Evolutionary conservation across 2,888 invertebrate genomes (phyloP), one percentile per base, ranked within the genome.

Genomic region (Emmelina monodactyla): DNA sequence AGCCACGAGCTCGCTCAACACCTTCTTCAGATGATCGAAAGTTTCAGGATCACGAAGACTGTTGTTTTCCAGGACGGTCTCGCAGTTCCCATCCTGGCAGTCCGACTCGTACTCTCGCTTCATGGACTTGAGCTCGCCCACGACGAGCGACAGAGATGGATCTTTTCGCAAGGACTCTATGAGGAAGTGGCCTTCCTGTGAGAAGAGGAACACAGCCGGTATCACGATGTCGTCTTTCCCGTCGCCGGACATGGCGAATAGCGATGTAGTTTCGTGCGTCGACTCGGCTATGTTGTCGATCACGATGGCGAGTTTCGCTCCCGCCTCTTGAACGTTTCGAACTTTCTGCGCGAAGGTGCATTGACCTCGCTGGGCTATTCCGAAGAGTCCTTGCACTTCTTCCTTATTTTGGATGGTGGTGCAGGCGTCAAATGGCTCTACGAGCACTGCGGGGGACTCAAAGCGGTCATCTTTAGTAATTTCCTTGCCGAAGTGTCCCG

Each of bases 181-280:
- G n/a, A 96, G 67, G 45, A 85, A 82, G 10, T 78, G 65, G 1
- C 89, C 92, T 63, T 96, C 94, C 39, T 84, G 79, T 4, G 85
- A 83, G 62, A 92, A 97, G 35, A 97, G 82, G 62, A 97, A 97
- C 6, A 95, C 91, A n/a, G 94, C 85, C 0, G 96, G 94, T 55
- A 97, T 94, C 44, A 75, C 83, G 5, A 97, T 89, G 60, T 95
- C 92, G 46, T 91, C 88, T 2, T 78, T 84, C 1, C 94, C 94
- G 67, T 97, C 97, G 1, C 95, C 95, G 1, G 95, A 94, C 97
- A 98, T 97, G 3, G 95, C 94, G 73, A 98, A 98, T 75, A 95
- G 85, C 0, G 92, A 88, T 2, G 91, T 88, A 33, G 83, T 86
- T 16, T 86, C 84, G 29, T 88, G 85, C 35, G 89, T 88, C 22